Conservation (phyloP, 2,797 vertebrate species). For the Pachyuromys duprasi region DNA sequence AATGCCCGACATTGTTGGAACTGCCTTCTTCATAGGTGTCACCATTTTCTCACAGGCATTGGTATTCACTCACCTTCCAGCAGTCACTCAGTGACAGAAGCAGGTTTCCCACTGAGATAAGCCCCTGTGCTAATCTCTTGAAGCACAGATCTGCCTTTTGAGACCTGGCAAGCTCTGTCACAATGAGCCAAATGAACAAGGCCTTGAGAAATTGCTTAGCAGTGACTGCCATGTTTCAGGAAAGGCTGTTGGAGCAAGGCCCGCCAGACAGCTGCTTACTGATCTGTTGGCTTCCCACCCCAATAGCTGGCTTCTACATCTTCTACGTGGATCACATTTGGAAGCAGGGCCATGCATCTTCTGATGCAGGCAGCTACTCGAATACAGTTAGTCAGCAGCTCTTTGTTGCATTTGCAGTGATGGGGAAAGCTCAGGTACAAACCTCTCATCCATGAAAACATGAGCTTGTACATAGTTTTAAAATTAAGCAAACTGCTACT, state of each 20-base stretch:
- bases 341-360: conserved; percentile 24
- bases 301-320: not conserved
- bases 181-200: not conserved
- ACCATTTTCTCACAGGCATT: not conserved
- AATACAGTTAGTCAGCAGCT: conserved; percentile 12
- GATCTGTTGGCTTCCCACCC: not conserved
- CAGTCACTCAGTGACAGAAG: not conserved
- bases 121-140: not conserved
- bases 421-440: not conserved
- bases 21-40: not conserved
- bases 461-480: not conserved
- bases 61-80: not conserved
- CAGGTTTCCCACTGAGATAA: not conserved
- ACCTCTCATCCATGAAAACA: not conserved
- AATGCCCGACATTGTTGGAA: fast-evolving
- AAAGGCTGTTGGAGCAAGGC: conserved; percentile 9
- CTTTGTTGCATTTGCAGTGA: not conserved
- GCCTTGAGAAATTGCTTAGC: not conserved
- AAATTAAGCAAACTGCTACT: not conserved
- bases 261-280: conserved; percentile 58
- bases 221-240: conserved; percentile 27
- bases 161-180: not conserved
- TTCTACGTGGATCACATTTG: conserved; percentile 43
- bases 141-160: not conserved
- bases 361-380: not conserved